Percentiles rank a stretch among this genome's conserved stretches.
These are phyloP conservation scores for Lycodopsis pacificus DNA, from an alignment of 2,797 vertebrate species.

Conservation along the genomic window DNA sequence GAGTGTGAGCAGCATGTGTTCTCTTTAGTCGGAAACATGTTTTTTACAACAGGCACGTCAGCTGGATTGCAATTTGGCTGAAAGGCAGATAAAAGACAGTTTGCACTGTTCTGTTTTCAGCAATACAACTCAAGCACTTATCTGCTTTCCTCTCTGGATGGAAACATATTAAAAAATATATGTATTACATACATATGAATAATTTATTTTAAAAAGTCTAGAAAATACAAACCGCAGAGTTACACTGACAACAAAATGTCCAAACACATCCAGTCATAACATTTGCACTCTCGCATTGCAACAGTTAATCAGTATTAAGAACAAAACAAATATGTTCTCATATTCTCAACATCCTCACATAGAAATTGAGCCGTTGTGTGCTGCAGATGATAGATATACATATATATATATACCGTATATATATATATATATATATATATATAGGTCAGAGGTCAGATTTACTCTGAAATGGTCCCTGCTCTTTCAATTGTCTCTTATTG, in stretches of 20 bases:
- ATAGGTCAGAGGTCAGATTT: too few species aligned
- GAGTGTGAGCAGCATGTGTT: slow-evolving; percentile 9
- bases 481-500: background rate
- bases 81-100: slow-evolving; percentile 37
- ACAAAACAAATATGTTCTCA: slow-evolving; percentile 28
- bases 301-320: slow-evolving; percentile 39
- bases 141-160: slow-evolving; percentile 21
- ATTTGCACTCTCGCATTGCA: slow-evolving; percentile 30
- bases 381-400: slow-evolving; percentile 6
- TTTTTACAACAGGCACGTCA: slow-evolving; percentile 38
- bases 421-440: background rate
- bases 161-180: slow-evolving; percentile 23
- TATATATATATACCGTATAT: too few species aligned
- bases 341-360: slow-evolving; percentile 21
- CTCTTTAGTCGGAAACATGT: slow-evolving; percentile 40
- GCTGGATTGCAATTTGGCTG: slow-evolving; percentile 28
- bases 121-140: slow-evolving; percentile 17
- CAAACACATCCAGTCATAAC: slow-evolving; percentile 45
- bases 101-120: slow-evolving; percentile 28
- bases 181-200: slow-evolving; percentile 50
- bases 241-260: slow-evolving; percentile 54
- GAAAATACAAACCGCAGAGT: slow-evolving; percentile 61
- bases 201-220: slow-evolving; percentile 69
- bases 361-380: slow-evolving; percentile 9
- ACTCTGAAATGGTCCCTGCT: slow-evolving; percentile 8